Evolutionary conservation across 2,113 vertebrate species (phyloP).

Genomic region (Thymallus thymallus): DNA sequence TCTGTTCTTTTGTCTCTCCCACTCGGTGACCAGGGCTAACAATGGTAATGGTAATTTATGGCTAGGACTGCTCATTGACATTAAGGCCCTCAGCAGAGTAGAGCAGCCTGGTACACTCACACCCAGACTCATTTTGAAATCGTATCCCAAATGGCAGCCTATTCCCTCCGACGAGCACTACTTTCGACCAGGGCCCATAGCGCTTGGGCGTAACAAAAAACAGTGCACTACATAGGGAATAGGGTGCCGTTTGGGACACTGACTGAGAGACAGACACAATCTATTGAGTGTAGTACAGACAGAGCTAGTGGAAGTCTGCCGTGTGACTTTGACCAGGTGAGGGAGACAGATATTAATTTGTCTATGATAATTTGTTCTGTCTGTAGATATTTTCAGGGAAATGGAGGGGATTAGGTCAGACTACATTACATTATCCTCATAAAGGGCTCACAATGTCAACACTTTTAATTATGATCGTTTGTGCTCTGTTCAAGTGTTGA

Average conservation of each 20-base stretch:
- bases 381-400: too few relatives aligned
- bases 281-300: constrained; percentile 5
- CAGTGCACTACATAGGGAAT: background rate
- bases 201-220: background rate
- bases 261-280: constrained; percentile 8
- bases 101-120: constrained; percentile 22
- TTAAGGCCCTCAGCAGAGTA: constrained; percentile 49
- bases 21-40: constrained; percentile 38
- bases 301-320: background rate
- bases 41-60: constrained; percentile 58
- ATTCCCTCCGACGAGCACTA: background rate
- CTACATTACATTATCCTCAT: too few relatives aligned
- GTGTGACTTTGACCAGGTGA: background rate
- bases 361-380: too few relatives aligned
- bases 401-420: too few relatives aligned
- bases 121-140: background rate
- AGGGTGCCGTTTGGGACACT: too few relatives aligned
- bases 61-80: constrained; percentile 51
- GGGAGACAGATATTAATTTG: background rate
- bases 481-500: too few relatives aligned
- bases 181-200: too few relatives aligned
- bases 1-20: constrained; percentile 22
- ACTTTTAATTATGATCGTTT: background rate
- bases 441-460: too few relatives aligned
- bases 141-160: background rate